These are phyloP conservation scores for Cosmorhoe ocellata DNA, from an alignment of 2,888 invertebrate genomes.

Conservation along the genomic window DNA sequence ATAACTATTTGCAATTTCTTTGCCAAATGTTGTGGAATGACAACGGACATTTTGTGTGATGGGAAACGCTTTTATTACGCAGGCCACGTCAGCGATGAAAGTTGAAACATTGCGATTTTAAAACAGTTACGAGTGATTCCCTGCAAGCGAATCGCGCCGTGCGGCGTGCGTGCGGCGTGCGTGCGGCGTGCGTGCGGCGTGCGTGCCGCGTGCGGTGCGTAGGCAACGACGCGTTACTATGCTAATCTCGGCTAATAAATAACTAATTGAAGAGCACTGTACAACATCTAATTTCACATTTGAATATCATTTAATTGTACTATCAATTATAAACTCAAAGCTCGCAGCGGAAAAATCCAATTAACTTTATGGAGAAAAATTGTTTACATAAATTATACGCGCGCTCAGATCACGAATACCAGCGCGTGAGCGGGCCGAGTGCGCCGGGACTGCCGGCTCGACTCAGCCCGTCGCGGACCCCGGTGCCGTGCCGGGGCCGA, in stretches of 20 bases:
- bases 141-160: constrained; percentile 1
- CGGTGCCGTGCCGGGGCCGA: too few species aligned
- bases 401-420: constrained; percentile 13
- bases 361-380: constrained; percentile 38
- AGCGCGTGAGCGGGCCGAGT: not conserved
- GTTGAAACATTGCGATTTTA: constrained; percentile 4
- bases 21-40: not conserved
- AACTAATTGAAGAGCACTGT: constrained; percentile 44
- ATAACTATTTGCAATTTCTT: constrained; percentile 1
- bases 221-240: constrained; percentile 33
- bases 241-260: constrained; percentile 45
- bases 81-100: not conserved
- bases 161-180: not conserved
- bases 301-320: constrained; percentile 39
- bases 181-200: too few species aligned
- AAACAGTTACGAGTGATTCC: not conserved
- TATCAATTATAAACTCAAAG: constrained; percentile 34
- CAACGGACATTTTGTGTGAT: not conserved
- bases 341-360: constrained; percentile 36
- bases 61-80: not conserved
- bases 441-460: too few species aligned
- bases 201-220: not conserved
- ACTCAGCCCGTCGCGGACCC: too few species aligned
- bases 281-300: constrained; percentile 35
- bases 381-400: constrained; percentile 34